These are phyloP conservation scores for Gymnocheta viridis DNA, from an alignment of 2,888 invertebrate genomes.

Conservation along the genomic window DNA sequence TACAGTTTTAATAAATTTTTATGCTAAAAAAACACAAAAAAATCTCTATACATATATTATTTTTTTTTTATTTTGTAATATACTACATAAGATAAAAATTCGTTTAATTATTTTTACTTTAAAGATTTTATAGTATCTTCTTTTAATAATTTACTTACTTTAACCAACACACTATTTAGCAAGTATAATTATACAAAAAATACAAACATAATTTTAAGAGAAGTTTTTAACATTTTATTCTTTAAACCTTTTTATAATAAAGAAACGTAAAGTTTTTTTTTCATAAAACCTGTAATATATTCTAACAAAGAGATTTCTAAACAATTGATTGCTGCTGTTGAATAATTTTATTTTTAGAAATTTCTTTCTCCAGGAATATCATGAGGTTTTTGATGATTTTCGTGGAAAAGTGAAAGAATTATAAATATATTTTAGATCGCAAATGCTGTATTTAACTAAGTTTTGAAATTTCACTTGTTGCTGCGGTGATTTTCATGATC, in stretches of 20 bases:
- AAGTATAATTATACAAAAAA: conserved; percentile 38
- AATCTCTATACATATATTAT: conserved; percentile 27
- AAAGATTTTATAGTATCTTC: conserved; percentile 45
- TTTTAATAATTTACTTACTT: conserved; percentile 62
- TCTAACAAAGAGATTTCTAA: conserved; percentile 3
- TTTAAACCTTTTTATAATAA: conserved; percentile 4
- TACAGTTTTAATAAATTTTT: conserved; percentile 67
- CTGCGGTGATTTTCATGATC: conserved; percentile 51
- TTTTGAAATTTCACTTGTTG: conserved; percentile 44
- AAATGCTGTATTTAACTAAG: background rate
- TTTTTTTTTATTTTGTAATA: conserved; percentile 65
- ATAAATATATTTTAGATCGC: background rate
- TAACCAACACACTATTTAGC: conserved; percentile 53
- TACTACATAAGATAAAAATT: conserved; percentile 52
- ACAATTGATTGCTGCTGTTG: conserved; percentile 38
- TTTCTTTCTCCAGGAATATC: background rate
- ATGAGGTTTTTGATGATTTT: background rate
- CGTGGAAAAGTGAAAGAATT: conserved; percentile 19
- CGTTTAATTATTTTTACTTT: conserved; percentile 52
- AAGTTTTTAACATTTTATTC: conserved; percentile 54
- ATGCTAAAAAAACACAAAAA: conserved; percentile 55
- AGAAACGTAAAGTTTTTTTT: conserved; percentile 18
- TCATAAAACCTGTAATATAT: conserved; percentile 18
- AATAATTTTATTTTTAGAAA: conserved; percentile 18
- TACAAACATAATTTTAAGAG: conserved; percentile 46